Base-by-base conservation (phyloP, 2,888 invertebrate genomes). In the Sphaerophoria taeniata region DNA sequence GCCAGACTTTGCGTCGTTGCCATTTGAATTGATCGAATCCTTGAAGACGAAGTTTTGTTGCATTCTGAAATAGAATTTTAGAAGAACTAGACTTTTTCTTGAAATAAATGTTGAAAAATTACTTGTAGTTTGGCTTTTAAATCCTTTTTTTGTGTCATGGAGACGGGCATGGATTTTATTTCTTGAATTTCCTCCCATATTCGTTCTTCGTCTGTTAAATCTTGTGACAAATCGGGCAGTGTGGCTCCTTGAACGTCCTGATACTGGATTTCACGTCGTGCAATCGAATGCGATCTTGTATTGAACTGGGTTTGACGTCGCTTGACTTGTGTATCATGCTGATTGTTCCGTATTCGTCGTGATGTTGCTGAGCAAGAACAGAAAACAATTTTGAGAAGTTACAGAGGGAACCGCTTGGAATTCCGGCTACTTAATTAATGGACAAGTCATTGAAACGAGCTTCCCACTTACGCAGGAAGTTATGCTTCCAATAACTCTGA, bases 181-280 rank as follows among this genome's bases (percentile, higher is more conserved):
- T 95, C 95, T 95, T 96, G 96, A 60, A 97, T 96, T 91, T 97
- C 96, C 88, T 97, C 96, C 96, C 96, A 96, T 0, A 96, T 96
- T 0, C 95, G 94, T 89, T 96, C 95, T 90, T 97, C 97, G 88
- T 96, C 96, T 0, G 96, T 95, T 56, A 96, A 92, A 90, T 88
- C 88, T 85, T 89, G 88, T 51, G 96, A 96, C n/a, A 97, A 91
- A 91, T 97, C 97, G 0, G 97, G 97, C 87, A 97, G 90, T 95
- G 96, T 95, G 0, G 96, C 95, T 3, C 96, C 94, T 84, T 96
- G 95, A 69, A 95, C 94, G 89, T 96, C 96, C 80, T 92, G 91
- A 77, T 92, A 93, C 74, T 89, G 90, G 90, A 93, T 88, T 77
- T 93, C 93, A 75, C 93, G 92, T 55, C 94, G 91, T 6, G 93